Evolutionary conservation across 30 jellyfish, hydroid and myxozoan species (phyloP).

Genomic region (Euphysa ruthae): DNA sequence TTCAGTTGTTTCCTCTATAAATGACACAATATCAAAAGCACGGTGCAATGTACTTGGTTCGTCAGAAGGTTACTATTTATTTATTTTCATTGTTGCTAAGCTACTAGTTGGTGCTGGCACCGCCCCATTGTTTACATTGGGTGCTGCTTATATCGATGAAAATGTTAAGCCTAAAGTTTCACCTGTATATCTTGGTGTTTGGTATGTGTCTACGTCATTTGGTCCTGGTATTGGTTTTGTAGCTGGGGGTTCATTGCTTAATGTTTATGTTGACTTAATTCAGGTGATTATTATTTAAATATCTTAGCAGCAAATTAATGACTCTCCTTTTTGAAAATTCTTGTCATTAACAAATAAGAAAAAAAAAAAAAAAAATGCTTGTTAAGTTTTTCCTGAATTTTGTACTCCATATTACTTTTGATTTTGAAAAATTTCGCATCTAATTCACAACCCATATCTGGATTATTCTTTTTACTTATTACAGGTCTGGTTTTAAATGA

Average conservation of each 20-base stretch:
- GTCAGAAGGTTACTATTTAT: constrained; percentile 87
- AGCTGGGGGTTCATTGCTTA: constrained; percentile 92
- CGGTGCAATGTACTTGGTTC: constrained; percentile 61
- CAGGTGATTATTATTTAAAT: constrained; percentile 38
- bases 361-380: too few species aligned
- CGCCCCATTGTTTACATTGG: constrained; percentile 95
- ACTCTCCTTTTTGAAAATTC: too few species aligned
- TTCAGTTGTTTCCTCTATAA: constrained; percentile 14
- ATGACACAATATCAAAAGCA: constrained; percentile 57
- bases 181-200: constrained; percentile 82
- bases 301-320: too few species aligned
- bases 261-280: constrained; percentile 82
- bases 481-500: too few species aligned
- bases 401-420: too few species aligned
- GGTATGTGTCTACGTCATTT: constrained; percentile 93
- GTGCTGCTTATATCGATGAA: constrained; percentile 96
- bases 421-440: too few species aligned
- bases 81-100: constrained; percentile 71
- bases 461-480: too few species aligned
- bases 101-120: constrained; percentile 94
- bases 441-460: too few species aligned
- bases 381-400: too few species aligned
- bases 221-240: constrained; percentile 98
- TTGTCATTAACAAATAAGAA: too few species aligned
- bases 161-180: constrained; percentile 94